Evolutionary conservation across 2,113 vertebrate genomes (phyloP), one percentile per base, ranked within the genome.

Genomic region (Epinephelus lanceolatus): DNA sequence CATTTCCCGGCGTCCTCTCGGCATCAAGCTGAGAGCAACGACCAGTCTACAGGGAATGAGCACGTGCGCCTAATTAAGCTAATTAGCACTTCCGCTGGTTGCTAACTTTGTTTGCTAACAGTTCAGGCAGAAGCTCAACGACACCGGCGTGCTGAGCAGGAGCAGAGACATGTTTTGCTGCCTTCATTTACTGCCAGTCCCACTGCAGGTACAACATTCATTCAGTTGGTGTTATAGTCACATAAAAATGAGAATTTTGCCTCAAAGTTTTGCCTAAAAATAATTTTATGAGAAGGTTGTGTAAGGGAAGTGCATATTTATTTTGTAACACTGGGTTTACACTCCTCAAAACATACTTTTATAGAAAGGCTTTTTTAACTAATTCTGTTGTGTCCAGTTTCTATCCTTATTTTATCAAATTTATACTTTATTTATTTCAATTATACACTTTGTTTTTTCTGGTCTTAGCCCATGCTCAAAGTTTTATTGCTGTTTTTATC

Each of bases 131-230:
- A 11, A 6, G 33, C 1, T 15, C 3, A 49, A 42, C 4, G 0
- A 19, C 30, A 0, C 0, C 11, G 13, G 12, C 37, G 59, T 2
- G 9, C 33, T 40, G 21, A 65, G 18, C 23, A 1, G n/a, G 47
- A 59, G 14, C 21, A 21, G 4, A 40, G 42, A 0, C 1, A 94
- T 95, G 94, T 89, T 93, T 72, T 86, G 93, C n/a, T 95, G 93
- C 87, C 74, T 93, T 2, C 89, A 77, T 33, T 9, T 66, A 2
- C 76, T 94, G n/a, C 82, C 91, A 10, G 66, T 0, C 9, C 45
- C 91, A 0, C 72, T 95, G 62, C 91, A 94, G 94, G 94, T 94
- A 92, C 1, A 10, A 14, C 4, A 9, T n/a, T 5, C 1, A 47
- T 11, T 14, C 0, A 37, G 33, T 7, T 18, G 12, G 3, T 47